phyloP scores from a whole-genome alignment of 1,140 invertebrate species.

The Bathynomus jamesi region DNA sequence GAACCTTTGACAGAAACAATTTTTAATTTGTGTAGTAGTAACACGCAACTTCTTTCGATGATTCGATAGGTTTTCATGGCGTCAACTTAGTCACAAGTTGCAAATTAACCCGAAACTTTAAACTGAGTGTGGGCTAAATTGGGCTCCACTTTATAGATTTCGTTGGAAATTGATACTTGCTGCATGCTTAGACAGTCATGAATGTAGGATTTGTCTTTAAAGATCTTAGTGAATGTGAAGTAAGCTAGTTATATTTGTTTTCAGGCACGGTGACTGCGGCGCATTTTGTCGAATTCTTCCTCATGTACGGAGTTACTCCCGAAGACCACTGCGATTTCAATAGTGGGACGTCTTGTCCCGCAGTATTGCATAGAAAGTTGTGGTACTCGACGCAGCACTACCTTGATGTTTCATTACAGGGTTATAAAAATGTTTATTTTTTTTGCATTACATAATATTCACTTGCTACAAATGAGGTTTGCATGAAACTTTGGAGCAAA shows the following conservation, averaged over 20 bases:
- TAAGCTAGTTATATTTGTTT: conserved; percentile 6
- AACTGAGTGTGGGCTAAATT: too few relatives aligned
- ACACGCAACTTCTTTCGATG: too few relatives aligned
- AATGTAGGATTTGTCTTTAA: too few relatives aligned
- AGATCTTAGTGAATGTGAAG: too few relatives aligned
- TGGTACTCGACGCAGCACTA: conserved; percentile 20
- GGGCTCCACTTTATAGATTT: too few relatives aligned
- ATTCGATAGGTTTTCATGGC: too few relatives aligned
- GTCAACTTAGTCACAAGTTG: too few relatives aligned
- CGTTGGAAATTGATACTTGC: too few relatives aligned
- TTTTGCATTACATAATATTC: background rate
- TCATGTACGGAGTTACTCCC: conserved; percentile 13
- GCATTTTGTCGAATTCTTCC: conserved; percentile 24
- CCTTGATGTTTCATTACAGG: conserved; percentile 20
- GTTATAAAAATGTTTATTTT: background rate
- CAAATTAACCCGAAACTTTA: too few relatives aligned
- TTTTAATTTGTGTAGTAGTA: too few relatives aligned
- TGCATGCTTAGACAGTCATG: too few relatives aligned
- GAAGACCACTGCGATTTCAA: conserved; percentile 13
- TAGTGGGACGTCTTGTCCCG: background rate
- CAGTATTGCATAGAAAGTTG: background rate
- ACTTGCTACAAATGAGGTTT: background rate
- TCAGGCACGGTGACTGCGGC: conserved; percentile 24
- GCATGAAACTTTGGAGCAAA: background rate
- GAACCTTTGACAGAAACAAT: too few relatives aligned